These are phyloP conservation scores for Coptotermes formosanus DNA, from an alignment of 1,140 invertebrate species.

Conservation along the genomic window DNA sequence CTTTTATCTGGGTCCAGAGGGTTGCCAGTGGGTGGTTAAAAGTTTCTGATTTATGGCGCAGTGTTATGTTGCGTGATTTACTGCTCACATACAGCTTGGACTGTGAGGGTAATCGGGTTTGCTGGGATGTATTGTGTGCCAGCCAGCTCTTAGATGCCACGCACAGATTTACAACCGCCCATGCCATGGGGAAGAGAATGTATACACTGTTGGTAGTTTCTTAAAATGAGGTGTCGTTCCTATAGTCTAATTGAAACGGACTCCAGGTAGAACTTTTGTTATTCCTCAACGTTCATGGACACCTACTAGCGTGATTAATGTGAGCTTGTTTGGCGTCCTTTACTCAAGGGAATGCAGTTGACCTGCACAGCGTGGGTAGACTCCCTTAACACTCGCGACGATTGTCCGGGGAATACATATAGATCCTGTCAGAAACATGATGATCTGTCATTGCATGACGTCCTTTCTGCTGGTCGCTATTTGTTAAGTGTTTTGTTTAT, in stretches of 20 bases:
- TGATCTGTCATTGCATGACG: no score
- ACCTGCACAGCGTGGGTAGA: no score
- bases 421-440: no score
- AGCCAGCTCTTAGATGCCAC: not conserved
- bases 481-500: no score
- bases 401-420: no score
- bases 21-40: not conserved
- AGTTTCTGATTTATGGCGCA: not conserved
- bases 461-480: no score
- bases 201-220: not conserved
- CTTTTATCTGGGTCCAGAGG: conserved; percentile 2
- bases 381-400: no score
- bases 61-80: not conserved
- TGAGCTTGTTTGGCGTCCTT: no score
- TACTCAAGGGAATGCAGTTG: no score
- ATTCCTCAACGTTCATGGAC: not conserved
- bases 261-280: not conserved
- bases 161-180: not conserved
- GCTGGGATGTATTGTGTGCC: not conserved
- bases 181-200: not conserved
- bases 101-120: conserved; percentile 1
- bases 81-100: not conserved
- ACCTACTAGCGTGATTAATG: no score
- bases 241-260: not conserved
- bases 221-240: not conserved